phyloP scores from a whole-genome alignment of 64 coral and sea anemone genomes.

The Cladopsammia gracilis region DNA sequence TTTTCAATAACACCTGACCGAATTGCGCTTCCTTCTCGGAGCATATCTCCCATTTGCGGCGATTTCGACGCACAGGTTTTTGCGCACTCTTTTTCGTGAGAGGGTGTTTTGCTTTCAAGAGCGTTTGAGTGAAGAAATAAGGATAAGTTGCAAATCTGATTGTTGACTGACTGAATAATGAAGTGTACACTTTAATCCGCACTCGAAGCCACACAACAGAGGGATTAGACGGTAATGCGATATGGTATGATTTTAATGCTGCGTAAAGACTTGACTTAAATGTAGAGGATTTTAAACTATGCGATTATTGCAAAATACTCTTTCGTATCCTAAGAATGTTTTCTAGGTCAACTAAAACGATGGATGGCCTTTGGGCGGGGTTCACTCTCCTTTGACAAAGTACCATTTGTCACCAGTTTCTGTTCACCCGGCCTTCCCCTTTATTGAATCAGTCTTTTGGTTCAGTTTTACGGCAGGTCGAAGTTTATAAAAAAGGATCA shows the following conservation, averaged over 20 bases:
- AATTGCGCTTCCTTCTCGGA: background rate
- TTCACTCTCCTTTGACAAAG: too few relatives aligned
- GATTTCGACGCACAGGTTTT: background rate
- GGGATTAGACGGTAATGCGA: slow-evolving; percentile 22
- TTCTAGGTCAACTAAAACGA: too few relatives aligned
- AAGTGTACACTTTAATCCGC: background rate
- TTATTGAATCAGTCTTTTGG: too few relatives aligned
- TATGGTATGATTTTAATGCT: background rate
- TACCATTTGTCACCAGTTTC: too few relatives aligned
- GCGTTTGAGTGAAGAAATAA: slow-evolving; percentile 36
- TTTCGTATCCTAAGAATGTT: too few relatives aligned
- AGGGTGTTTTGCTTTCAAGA: slow-evolving; percentile 48
- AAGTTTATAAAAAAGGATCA: too few relatives aligned
- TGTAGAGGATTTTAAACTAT: background rate
- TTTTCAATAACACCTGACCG: background rate
- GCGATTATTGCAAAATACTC: background rate
- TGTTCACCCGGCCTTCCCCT: too few relatives aligned
- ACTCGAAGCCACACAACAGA: slow-evolving; percentile 4
- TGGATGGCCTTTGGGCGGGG: too few relatives aligned
- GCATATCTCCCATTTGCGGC: background rate
- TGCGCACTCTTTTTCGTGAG: slow-evolving; percentile 43
- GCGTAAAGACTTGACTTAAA: background rate
- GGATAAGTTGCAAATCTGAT: slow-evolving; percentile 35
- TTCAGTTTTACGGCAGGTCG: too few relatives aligned
- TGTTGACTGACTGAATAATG: slow-evolving; percentile 7